phyloP scores from a whole-genome alignment of 2,797 vertebrate genomes.

The Simalia tracyae region DNA sequence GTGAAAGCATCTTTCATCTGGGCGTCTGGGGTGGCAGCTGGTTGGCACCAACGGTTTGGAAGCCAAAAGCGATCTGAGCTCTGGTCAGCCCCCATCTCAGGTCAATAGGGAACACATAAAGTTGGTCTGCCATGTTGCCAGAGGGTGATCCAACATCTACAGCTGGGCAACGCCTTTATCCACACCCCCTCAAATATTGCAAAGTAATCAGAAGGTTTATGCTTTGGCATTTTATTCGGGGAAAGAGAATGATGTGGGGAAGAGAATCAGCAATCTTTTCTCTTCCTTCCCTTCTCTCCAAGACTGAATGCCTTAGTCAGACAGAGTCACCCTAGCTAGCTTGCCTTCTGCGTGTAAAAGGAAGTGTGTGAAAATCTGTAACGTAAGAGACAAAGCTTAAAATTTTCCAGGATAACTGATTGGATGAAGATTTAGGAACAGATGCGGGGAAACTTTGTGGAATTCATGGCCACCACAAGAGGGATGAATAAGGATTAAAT shows the following conservation, averaged over 20 bases:
- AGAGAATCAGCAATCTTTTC: rapidly evolving
- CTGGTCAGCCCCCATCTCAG: neutral
- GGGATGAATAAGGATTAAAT: neutral
- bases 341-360: neutral
- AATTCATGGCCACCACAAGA: neutral
- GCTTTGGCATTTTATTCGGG: neutral
- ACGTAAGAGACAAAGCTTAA: conserved; percentile 41
- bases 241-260: neutral
- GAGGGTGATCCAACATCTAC: neutral
- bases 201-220: neutral
- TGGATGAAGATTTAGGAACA: neutral
- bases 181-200: neutral
- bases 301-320: neutral
- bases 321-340: neutral
- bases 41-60: neutral
- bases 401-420: neutral
- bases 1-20: neutral
- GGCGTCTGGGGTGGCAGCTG: neutral
- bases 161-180: neutral
- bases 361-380: conserved; percentile 39
- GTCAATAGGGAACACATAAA: neutral
- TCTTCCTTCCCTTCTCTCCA: neutral
- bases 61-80: neutral
- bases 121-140: neutral
- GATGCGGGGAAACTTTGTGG: too few relatives aligned